Evolutionary conservation across 1,140 invertebrate species (phyloP).

Genomic region (Drosophila truncata): DNA sequence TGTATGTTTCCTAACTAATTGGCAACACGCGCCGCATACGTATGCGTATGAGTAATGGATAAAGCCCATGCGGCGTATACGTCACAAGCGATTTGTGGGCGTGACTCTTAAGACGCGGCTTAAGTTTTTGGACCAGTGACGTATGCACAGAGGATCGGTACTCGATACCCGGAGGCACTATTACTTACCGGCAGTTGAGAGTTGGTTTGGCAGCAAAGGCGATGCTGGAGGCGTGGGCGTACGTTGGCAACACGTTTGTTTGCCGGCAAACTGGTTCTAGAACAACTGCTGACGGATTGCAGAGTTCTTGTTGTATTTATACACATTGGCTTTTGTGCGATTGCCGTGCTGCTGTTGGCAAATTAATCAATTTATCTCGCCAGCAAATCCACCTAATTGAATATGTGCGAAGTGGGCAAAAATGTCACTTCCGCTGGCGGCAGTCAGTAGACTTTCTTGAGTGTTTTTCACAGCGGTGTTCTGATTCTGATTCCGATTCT

Average conservation of each 20-base stretch:
- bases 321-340: constrained; percentile 32
- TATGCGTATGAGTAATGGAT: constrained; percentile 58
- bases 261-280: constrained; percentile 73
- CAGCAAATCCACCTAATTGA: constrained; percentile 72
- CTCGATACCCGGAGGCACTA: constrained; percentile 13
- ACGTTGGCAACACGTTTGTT: constrained; percentile 63
- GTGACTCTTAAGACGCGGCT: constrained; percentile 57
- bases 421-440: constrained; percentile 72
- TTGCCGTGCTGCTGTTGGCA: constrained; percentile 30
- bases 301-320: constrained; percentile 82
- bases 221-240: constrained; percentile 43
- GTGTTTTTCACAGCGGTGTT: constrained; percentile 51
- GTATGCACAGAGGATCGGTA: constrained; percentile 40
- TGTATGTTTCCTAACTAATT: constrained; percentile 60
- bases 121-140: constrained; percentile 57
- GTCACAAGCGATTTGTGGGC: constrained; percentile 69
- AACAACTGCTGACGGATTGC: constrained; percentile 56
- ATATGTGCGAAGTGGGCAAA: constrained; percentile 56
- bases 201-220: constrained; percentile 29
- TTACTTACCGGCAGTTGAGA: constrained; percentile 67
- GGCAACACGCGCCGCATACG: constrained; percentile 67
- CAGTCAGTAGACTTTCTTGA: constrained; percentile 63
- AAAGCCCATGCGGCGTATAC: constrained; percentile 38
- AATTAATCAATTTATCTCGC: constrained; percentile 77
- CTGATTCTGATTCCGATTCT: constrained; percentile 8